phyloP scores from a whole-genome alignment of 1,140 invertebrate species.

The Anastrepha ludens region DNA sequence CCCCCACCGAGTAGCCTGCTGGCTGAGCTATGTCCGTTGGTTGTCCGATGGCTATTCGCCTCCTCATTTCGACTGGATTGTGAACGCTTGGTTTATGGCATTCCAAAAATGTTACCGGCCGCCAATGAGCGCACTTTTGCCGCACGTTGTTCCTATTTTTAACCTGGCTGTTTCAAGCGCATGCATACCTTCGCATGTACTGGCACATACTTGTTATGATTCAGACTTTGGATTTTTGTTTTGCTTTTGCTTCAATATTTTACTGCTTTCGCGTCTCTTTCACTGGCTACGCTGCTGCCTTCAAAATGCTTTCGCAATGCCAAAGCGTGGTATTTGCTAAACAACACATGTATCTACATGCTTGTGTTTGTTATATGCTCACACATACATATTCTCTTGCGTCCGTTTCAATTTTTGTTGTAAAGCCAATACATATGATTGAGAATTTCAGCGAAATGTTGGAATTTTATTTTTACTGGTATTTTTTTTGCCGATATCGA shows the following conservation, averaged over 20 bases:
- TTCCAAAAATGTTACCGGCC: slow-evolving; percentile 44
- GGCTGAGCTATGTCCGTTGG: not conserved
- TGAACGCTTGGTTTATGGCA: slow-evolving; percentile 45
- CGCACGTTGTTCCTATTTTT: slow-evolving; percentile 48
- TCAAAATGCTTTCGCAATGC: slow-evolving; percentile 22
- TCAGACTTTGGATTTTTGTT: slow-evolving; percentile 39
- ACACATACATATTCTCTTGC: not conserved
- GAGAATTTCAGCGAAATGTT: not conserved
- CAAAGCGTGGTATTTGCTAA: slow-evolving; percentile 10
- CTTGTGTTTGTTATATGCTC: too few relatives aligned
- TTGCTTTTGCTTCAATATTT: slow-evolving; percentile 17
- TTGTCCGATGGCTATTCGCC: slow-evolving; percentile 8
- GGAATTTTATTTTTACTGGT: not conserved
- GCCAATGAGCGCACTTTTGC: slow-evolving; percentile 51
- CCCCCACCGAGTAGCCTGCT: not conserved
- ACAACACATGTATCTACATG: not conserved
- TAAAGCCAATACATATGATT: not conserved
- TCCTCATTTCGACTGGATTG: slow-evolving; percentile 31
- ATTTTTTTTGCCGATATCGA: not conserved
- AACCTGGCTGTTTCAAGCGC: slow-evolving; percentile 19
- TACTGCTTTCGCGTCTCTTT: slow-evolving; percentile 39
- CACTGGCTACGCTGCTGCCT: slow-evolving; percentile 17
- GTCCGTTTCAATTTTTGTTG: not conserved
- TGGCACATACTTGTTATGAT: slow-evolving; percentile 28
- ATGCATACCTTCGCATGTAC: not conserved